Evolutionary conservation across 2,888 invertebrate species (phyloP).

Genomic region (Cheilosia pagana): DNA sequence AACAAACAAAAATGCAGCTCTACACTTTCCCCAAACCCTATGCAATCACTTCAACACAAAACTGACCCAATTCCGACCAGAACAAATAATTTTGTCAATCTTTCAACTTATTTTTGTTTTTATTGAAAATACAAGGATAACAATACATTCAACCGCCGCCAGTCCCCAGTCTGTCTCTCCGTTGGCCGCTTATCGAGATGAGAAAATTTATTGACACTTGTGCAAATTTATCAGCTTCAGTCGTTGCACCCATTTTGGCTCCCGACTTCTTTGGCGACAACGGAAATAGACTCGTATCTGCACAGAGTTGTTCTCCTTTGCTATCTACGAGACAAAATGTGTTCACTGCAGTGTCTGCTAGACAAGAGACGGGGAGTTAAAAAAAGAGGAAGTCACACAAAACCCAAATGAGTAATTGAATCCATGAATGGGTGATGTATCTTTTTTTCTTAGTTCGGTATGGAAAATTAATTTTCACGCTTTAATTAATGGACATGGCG

Average conservation of each 20-base stretch:
- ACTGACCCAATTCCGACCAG: too few relatives aligned
- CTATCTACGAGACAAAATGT: conserved; percentile 12
- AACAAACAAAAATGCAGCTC: too few relatives aligned
- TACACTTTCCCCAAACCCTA: too few relatives aligned
- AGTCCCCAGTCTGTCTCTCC: background rate
- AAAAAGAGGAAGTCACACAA: background rate
- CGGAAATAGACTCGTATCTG: background rate
- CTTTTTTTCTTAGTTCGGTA: conserved; percentile 16
- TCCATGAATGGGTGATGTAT: conserved; percentile 54
- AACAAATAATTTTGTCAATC: too few relatives aligned
- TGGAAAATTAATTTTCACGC: conserved; percentile 66
- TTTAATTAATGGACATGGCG: conserved; percentile 57
- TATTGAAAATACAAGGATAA: background rate
- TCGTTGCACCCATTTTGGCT: conserved; percentile 45
- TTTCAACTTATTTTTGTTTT: background rate
- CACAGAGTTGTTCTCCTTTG: conserved; percentile 1
- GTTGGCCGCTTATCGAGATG: conserved; percentile 22
- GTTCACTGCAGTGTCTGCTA: background rate
- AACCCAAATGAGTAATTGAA: conserved; percentile 59
- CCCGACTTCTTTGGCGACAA: conserved; percentile 52
- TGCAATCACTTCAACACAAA: too few relatives aligned
- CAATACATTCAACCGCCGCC: background rate
- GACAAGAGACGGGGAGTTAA: too few relatives aligned
- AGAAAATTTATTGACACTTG: conserved; percentile 44
- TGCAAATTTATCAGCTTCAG: conserved; percentile 60